Evolutionary conservation across 2,888 invertebrate genomes (phyloP).

Genomic region (Anticlea derivata): DNA sequence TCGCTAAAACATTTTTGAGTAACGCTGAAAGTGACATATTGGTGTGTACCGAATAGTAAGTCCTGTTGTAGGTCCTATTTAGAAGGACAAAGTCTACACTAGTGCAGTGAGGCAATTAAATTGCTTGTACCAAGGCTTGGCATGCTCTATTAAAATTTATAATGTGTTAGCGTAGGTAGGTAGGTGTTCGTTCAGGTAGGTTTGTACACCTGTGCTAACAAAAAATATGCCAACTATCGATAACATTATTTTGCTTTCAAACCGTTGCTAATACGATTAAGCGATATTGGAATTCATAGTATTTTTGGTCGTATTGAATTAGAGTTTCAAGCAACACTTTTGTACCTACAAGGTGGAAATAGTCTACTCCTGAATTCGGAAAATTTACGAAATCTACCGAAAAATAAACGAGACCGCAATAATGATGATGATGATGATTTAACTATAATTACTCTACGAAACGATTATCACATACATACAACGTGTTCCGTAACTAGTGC

Average conservation of each 20-base stretch:
- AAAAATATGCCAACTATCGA: slow-evolving; percentile 24
- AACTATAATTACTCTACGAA: no score
- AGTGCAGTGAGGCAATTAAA: slow-evolving; percentile 19
- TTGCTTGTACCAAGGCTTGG: slow-evolving; percentile 19
- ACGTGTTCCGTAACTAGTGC: no score
- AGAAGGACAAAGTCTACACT: slow-evolving; percentile 8
- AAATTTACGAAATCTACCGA: no score
- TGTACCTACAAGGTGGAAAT: neutral
- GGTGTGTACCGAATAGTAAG: no score
- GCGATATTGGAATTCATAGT: slow-evolving; percentile 1
- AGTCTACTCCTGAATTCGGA: no score
- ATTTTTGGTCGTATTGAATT: neutral
- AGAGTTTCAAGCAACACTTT: no score
- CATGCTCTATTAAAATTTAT: slow-evolving; percentile 31
- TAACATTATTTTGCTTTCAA: slow-evolving; percentile 19
- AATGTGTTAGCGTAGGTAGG: slow-evolving; percentile 18
- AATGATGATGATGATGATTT: no score
- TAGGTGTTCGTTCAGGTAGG: slow-evolving; percentile 13
- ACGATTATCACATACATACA: no score
- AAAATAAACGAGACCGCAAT: no score
- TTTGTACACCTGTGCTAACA: slow-evolving; percentile 29
- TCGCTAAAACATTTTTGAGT: no score
- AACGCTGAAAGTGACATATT: no score
- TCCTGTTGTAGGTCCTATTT: no score
- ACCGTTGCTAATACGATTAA: slow-evolving; percentile 12